Evolutionary conservation across 2,888 invertebrate genomes (phyloP).

Genomic region (Ellobium chinense): DNA sequence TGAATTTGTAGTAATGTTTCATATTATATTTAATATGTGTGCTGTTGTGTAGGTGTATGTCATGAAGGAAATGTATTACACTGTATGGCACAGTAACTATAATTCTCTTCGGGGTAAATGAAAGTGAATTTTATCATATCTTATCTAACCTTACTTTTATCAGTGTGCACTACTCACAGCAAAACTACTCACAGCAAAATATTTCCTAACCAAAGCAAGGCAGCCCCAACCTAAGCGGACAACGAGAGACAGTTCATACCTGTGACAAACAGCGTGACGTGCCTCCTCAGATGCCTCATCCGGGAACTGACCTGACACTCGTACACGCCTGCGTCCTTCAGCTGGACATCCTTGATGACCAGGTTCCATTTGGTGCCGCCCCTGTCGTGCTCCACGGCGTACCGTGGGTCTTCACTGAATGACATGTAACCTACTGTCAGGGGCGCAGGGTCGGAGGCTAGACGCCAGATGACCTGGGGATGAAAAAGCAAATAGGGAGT

Average conservation of each 20-base stretch:
- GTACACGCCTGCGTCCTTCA: conserved; percentile 61
- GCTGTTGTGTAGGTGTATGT: no score
- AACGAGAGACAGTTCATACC: conserved; percentile 51
- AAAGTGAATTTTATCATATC: no score
- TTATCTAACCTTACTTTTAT: no score
- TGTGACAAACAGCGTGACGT: conserved; percentile 61
- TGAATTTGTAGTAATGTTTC: no score
- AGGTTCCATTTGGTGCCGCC: conserved; percentile 63
- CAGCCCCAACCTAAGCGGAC: no score
- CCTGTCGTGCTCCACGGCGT: conserved; percentile 59
- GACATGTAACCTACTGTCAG: conserved; percentile 62
- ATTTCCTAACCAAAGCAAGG: no score
- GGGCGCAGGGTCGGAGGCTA: conserved; percentile 55
- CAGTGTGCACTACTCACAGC: no score
- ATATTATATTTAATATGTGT: no score
- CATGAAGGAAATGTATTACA: no score
- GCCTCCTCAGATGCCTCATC: conserved; percentile 59
- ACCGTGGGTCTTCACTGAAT: conserved; percentile 60
- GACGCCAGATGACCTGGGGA: conserved; percentile 63
- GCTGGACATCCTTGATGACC: conserved; percentile 58
- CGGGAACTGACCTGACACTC: conserved; percentile 68
- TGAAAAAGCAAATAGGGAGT: neutral
- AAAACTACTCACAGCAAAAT: no score
- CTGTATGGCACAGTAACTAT: no score
- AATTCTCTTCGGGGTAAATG: no score